Evolutionary conservation across 2,797 vertebrate species (phyloP).

Genomic region (Jordanella pulchra): DNA sequence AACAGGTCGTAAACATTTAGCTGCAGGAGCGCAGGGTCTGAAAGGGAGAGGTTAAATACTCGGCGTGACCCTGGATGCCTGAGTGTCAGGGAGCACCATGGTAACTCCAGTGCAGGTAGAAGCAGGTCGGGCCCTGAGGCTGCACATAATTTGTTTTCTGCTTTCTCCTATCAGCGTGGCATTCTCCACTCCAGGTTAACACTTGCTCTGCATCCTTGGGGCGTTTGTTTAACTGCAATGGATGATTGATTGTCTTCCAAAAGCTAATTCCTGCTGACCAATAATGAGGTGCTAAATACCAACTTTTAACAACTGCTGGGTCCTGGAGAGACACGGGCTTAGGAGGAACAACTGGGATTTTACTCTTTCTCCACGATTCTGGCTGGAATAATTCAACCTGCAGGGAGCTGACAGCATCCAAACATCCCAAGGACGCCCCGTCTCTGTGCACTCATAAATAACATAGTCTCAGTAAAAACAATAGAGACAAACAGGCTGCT

Average conservation of each 20-base stretch:
- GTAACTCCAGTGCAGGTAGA: constrained; percentile 37
- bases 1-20: constrained; percentile 23
- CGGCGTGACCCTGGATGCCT: constrained; percentile 46
- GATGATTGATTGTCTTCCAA: not conserved
- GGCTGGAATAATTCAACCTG: constrained; percentile 41
- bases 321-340: not conserved
- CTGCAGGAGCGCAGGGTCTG: constrained; percentile 26
- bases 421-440: constrained; percentile 46
- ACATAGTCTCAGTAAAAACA: constrained; percentile 38
- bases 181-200: constrained; percentile 29
- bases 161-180: constrained; percentile 1
- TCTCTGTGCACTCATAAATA: constrained; percentile 40
- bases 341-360: not conserved
- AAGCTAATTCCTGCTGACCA: not conserved
- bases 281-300: not conserved
- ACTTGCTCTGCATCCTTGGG: not conserved
- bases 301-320: not conserved
- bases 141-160: not conserved
- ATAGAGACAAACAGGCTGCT: not conserved
- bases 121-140: constrained; percentile 43
- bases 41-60: constrained; percentile 47
- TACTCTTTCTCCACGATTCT: not conserved
- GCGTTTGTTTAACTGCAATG: not conserved
- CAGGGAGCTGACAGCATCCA: constrained; percentile 16
- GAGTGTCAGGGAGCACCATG: constrained; percentile 47